Conservation (phyloP, 1,140 invertebrate species). For the Drosophila quadrilineata region DNA sequence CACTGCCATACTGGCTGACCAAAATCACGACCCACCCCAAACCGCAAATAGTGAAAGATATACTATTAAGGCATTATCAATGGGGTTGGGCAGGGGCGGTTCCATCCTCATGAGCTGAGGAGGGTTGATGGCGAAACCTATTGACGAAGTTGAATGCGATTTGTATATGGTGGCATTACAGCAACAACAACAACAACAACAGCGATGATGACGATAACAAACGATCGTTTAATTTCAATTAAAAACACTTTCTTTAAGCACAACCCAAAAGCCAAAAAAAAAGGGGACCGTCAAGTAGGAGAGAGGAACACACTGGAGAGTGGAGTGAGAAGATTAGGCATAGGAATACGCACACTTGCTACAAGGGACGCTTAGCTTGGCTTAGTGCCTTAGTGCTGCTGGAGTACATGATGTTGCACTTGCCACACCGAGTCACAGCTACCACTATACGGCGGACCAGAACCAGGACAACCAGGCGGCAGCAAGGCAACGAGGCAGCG, state of each 20-base stretch:
- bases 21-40: slow-evolving; percentile 81
- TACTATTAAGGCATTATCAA: slow-evolving; percentile 78
- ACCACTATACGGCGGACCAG: slow-evolving; percentile 27
- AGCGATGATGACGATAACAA: slow-evolving; percentile 54
- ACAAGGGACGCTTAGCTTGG: slow-evolving; percentile 64
- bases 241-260: slow-evolving; percentile 67
- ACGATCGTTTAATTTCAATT: slow-evolving; percentile 81
- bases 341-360: slow-evolving; percentile 79
- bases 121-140: slow-evolving; percentile 24
- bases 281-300: background rate
- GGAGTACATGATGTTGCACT: slow-evolving; percentile 80
- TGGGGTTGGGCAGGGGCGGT: slow-evolving; percentile 11
- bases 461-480: slow-evolving; percentile 54
- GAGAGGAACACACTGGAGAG: background rate
- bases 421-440: slow-evolving; percentile 54
- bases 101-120: too few species aligned
- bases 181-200: slow-evolving; percentile 47
- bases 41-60: slow-evolving; percentile 77
- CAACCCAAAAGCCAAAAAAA: slow-evolving; percentile 67
- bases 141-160: slow-evolving; percentile 67
- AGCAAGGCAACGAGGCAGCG: slow-evolving; percentile 57
- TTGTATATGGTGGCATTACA: slow-evolving; percentile 78
- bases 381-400: slow-evolving; percentile 68
- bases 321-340: slow-evolving; percentile 32
- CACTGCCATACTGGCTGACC: background rate